Conservation (phyloP, 2,888 invertebrate genomes). For the Elaeidobius kamerunicus region DNA sequence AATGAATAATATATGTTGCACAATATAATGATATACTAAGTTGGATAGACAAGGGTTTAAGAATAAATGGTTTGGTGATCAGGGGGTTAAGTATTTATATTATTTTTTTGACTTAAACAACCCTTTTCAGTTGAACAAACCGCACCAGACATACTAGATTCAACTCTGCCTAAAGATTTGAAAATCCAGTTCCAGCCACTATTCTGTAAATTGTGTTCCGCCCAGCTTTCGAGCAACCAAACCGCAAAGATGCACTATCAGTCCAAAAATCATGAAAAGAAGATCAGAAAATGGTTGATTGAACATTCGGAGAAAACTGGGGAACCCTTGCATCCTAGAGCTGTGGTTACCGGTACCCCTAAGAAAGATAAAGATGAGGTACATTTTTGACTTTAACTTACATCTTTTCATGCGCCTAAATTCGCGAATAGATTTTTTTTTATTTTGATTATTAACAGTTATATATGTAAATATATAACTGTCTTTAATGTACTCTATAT, state of each 20-base stretch:
- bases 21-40: too few relatives aligned
- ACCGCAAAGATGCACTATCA: slow-evolving; percentile 55
- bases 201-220: slow-evolving; percentile 53
- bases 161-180: slow-evolving; percentile 49
- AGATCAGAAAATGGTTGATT: slow-evolving; percentile 51
- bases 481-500: neutral
- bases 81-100: too few relatives aligned
- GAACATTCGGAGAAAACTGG: slow-evolving; percentile 48
- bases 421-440: too few relatives aligned
- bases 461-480: neutral
- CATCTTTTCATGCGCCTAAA: too few relatives aligned
- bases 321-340: slow-evolving; percentile 47
- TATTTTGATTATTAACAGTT: too few relatives aligned
- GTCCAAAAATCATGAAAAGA: slow-evolving; percentile 56
- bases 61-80: too few relatives aligned
- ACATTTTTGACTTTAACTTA: too few relatives aligned
- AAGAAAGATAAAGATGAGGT: slow-evolving; percentile 1
- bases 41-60: too few relatives aligned
- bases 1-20: too few relatives aligned
- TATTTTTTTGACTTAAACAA: too few relatives aligned
- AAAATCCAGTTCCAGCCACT: slow-evolving; percentile 52
- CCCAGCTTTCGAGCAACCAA: slow-evolving; percentile 49
- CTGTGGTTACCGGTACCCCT: neutral
- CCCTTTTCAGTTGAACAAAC: slow-evolving; percentile 40
- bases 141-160: slow-evolving; percentile 42